Evolutionary conservation across 2,797 vertebrate genomes (phyloP).

Genomic region (Eulemur mongoz): DNA sequence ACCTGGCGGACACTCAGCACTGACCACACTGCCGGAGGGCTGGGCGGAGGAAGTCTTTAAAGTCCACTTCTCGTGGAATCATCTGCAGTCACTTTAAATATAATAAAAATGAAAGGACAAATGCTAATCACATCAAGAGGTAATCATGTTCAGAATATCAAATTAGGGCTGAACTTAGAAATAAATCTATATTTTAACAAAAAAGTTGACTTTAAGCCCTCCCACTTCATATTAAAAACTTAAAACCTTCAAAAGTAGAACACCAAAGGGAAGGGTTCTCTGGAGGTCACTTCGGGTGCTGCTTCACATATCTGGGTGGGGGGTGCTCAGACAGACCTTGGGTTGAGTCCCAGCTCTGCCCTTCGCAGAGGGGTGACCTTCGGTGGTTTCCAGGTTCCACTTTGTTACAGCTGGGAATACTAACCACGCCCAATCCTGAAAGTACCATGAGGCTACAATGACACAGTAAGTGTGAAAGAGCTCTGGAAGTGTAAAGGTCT

Average conservation of each 20-base stretch:
- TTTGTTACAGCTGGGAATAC: neutral
- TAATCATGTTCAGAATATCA: conserved; percentile 24
- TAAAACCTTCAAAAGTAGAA: conserved; percentile 21
- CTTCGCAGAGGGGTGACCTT: neutral
- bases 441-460: neutral
- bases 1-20: neutral
- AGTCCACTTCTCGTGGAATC: neutral
- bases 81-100: neutral
- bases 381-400: neutral
- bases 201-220: neutral
- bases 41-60: neutral
- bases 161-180: conserved; percentile 21
- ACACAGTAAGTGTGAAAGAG: neutral
- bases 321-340: neutral
- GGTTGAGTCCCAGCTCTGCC: neutral
- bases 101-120: conserved; percentile 54
- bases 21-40: neutral
- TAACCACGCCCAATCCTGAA: neutral
- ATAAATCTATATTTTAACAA: neutral
- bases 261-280: neutral
- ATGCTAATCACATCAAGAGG: conserved; percentile 46
- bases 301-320: neutral
- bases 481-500: neutral
- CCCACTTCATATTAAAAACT: conserved; percentile 22
- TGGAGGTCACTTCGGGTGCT: neutral